A percentile compares a stretch with the other conserved stretches of the same genome.
Conservation (phyloP, 2,888 invertebrate species). For the Morpho helenor region DNA sequence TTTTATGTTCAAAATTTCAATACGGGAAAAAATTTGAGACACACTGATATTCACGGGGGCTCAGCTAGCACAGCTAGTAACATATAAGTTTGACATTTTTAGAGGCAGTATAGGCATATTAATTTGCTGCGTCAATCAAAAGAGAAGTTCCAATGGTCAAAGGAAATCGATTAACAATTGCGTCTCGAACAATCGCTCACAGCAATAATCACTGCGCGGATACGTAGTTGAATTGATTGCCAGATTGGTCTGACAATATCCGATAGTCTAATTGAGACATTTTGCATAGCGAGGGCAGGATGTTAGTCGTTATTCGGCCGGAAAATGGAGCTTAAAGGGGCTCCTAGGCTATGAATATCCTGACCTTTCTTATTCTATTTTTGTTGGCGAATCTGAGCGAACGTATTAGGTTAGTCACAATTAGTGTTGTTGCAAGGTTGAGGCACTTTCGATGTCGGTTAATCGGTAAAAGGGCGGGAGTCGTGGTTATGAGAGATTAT, state of each 20-base stretch:
- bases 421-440: background rate
- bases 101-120: no score
- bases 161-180: no score
- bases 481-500: background rate
- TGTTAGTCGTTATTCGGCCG: conserved; percentile 24
- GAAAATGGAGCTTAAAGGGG: conserved; percentile 16
- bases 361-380: conserved; percentile 18
- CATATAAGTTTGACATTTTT: no score
- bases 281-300: conserved; percentile 34
- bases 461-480: background rate
- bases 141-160: no score
- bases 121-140: no score
- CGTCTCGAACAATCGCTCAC: background rate
- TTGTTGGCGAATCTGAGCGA: background rate
- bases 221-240: conserved; percentile 20
- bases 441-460: no score
- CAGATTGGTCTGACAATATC: conserved; percentile 15
- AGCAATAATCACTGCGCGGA: background rate
- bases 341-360: conserved; percentile 14
- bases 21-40: no score
- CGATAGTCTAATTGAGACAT: conserved; percentile 37
- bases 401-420: background rate
- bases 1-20: no score
- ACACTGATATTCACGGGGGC: no score
- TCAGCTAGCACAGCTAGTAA: no score